Conservation (phyloP, 2,113 vertebrate genomes). For the Arothron firmamentum region DNA sequence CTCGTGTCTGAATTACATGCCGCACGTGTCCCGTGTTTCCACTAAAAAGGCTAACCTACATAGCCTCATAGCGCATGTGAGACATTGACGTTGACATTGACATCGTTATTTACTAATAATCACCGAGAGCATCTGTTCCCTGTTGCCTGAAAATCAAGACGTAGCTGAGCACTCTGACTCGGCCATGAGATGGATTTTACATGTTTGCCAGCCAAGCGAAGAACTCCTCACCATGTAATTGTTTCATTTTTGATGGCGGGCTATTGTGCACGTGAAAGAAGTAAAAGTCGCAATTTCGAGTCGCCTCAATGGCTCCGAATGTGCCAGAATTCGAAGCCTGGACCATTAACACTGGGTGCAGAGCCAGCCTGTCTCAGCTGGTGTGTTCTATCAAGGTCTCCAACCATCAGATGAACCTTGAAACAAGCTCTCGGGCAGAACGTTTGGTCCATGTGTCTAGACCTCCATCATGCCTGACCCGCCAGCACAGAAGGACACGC, state of each 20-base stretch:
- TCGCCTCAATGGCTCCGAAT: conserved; percentile 15
- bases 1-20: too few species aligned
- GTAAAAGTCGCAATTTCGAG: conserved; percentile 20
- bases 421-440: conserved; percentile 64
- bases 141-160: neutral
- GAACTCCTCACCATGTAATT: neutral
- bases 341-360: conserved; percentile 44
- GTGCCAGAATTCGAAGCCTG: conserved; percentile 53
- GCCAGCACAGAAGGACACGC: conserved; percentile 79
- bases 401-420: conserved; percentile 64
- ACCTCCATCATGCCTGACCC: conserved; percentile 76
- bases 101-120: neutral
- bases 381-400: conserved; percentile 66
- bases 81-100: neutral
- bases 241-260: neutral
- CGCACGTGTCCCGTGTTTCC: too few species aligned
- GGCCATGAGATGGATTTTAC: neutral
- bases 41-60: too few species aligned
- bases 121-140: conserved; percentile 5
- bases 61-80: too few species aligned
- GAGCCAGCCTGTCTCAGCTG: conserved; percentile 57
- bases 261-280: neutral
- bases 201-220: neutral
- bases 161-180: neutral
- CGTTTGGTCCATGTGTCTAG: conserved; percentile 71